Evolutionary conservation across 2,797 vertebrate species (phyloP).

Genomic region (Galagoides demidoff): DNA sequence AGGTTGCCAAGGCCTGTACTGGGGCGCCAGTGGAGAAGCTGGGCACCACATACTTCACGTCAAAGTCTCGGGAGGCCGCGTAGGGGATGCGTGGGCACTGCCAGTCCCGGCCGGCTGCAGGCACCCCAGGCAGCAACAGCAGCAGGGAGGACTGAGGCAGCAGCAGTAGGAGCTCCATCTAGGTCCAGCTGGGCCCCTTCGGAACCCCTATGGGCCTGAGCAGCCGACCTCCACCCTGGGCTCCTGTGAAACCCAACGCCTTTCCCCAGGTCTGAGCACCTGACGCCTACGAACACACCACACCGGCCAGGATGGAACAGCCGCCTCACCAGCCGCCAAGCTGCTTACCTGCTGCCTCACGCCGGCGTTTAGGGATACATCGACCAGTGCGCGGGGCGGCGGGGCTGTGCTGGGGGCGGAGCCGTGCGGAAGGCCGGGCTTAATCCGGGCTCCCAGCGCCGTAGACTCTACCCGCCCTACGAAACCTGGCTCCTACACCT

Average conservation of each 20-base stretch:
- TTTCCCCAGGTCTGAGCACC: not conserved
- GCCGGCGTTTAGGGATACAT: not conserved
- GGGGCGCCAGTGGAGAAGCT: constrained; percentile 87
- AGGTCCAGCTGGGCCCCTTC: not conserved
- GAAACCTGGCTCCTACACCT: not conserved
- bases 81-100: constrained; percentile 88
- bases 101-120: not conserved
- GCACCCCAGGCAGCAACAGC: not conserved
- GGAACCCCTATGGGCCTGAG: not conserved
- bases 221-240: not conserved
- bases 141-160: not conserved
- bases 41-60: constrained; percentile 90
- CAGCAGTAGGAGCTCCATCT: constrained; percentile 39
- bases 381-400: not conserved
- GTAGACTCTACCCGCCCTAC: not conserved
- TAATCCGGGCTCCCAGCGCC: not conserved
- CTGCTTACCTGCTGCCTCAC: not conserved
- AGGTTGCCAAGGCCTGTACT: constrained; percentile 93
- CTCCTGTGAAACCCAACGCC: not conserved
- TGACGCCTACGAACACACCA: not conserved
- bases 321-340: constrained; percentile 15
- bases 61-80: constrained; percentile 89
- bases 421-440: not conserved
- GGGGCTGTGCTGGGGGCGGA: not conserved
- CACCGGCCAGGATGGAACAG: not conserved